Evolutionary conservation across 1,140 invertebrate species (phyloP), one percentile per base, ranked within the genome.

Genomic region (Platorchestia sp.): DNA sequence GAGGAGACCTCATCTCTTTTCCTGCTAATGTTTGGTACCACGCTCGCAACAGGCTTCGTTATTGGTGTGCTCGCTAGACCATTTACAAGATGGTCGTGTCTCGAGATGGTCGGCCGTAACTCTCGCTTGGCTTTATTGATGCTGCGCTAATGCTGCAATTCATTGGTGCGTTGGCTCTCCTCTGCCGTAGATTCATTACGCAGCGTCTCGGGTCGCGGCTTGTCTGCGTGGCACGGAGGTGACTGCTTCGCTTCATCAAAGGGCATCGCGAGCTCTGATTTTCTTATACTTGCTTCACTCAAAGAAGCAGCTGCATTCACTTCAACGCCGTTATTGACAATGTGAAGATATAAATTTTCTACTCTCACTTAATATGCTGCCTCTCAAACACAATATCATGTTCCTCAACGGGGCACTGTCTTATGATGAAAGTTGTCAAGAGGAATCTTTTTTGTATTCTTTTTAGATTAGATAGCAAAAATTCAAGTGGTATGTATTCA

Each of bases 41-140:
- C 91, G 45, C 91, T 93, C 91, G 91, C 91, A 45, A 93, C 44
- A 45, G 91, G 91, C 91, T 93, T 93, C 91, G 91, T 93, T 93
- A 93, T 93, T 45, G 91, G 91, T 47, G 43, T 36, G 91, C 91
- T 93, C 91, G 91, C 41, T 7, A 19, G 40, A 45, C 43, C 91
- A 47, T 45, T 44, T 93, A 93, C 43, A 44, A 47, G 10, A 45
- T 10, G 43, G 43, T 42, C 91, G 40, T 93, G 91, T 93, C 91
- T 27, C 91, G 41, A 93, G 45, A 42, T 44, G 91, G 36, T 19
- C 43, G 43, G 91, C 91, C 91, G 91, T 93, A 45, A 45, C 91
- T 93, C 43, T 42, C 45, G 45, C 91, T 44, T 47, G 44, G 91
- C 6, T 93, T 93, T 45, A 45, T 93, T 45, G 91, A 93, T 45